Base-by-base conservation (phyloP, 2,797 vertebrate genomes). In the Pseudochaenichthys georgianus region DNA sequence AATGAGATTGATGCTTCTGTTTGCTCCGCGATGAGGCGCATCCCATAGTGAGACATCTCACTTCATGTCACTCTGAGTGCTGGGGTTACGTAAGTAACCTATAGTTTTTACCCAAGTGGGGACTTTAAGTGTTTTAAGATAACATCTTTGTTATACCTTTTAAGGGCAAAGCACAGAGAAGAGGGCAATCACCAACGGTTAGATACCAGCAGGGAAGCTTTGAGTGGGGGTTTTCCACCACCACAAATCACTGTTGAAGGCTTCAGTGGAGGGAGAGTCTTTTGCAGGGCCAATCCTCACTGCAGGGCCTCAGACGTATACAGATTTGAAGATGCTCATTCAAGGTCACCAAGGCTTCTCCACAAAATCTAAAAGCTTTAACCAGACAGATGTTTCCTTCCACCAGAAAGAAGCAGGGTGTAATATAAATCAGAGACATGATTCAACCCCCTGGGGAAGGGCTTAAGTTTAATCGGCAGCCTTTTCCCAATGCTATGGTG, bases 281-380 rank as follows among this genome's bases (percentile, higher is more conserved):
- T 23, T 10, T 57, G 65, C 55, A 70, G 38, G 84, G 72, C 64
- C 67, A 69, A 82, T 50, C 55, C 38, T 57, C 16, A 53, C 75
- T 76, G 57, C 70, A 45, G 65, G 50, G 60, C 21, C 28, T 71
- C 67, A 63, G 64, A 72, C 73, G 34, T 41, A n/a, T 19, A 68
- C 51, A 75, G 51, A 69, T 80, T 80, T 81, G 60, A 75, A 72
- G 77, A 84, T 74, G 61, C 60, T 60, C 65, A 52, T 55, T 73
- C 43, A 84, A 89, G 87, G 82, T 87, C 79, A 84, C 28, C 5
- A 10, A 45, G 51, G 60, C 73, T 81, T 70, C 50, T 41, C n/a
- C 43, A 73, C 72, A 79, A 79, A 78, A 54, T 74, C 38, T 46
- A 66, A 48, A 50, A 63, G 64, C 55, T 71, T 69, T 34, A 76